Base-by-base conservation (phyloP, 2,888 invertebrate species). In the Eugnorisma glareosa region DNA sequence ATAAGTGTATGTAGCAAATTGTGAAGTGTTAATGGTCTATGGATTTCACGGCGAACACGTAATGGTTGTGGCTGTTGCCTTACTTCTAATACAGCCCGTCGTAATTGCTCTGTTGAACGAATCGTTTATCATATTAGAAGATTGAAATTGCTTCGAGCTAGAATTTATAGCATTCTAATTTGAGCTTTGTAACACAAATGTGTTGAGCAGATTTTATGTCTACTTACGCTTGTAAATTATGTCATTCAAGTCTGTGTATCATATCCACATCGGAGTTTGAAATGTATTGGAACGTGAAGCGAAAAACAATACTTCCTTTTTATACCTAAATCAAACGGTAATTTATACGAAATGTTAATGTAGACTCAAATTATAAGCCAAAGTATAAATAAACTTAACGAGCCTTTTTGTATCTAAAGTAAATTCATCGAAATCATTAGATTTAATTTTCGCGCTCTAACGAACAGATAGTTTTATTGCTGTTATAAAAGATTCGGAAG, bases 91-190 rank as follows among this genome's bases (percentile, higher is more conserved):
- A 88, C 90, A 84, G 83, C 85, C 90, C 76, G 78, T 83, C 87
- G 91, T 95, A 95, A 96, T 95, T 95, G 94, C 92, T 90, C 91
- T 88, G 93, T 93, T 86, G 94, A 95, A 94, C 95, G 93, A 95
- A 95, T 95, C 93, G 94, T 93, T 95, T 95, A 95, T 95, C 94
- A 93, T 93, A 93, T 94, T 92, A 93, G 91, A 91, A 90, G 90
- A 93, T 93, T 94, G 91, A 92, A 93, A 93, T 90, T 85, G 90
- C 92, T 93, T 80, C 86, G 79, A 91, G 92, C 90, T 85, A 90
- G 89, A 90, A 90, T 91, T 91, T 92, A 91, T 91, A 86, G 91
- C 87, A 90, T 91, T 91, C 90, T 91, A 89, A 92, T 92, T 91
- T 90, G 84, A 88, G 87, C 84, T 90, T 91, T 91, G 91, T 91